These are phyloP conservation scores for Poecilia latipinna DNA, from an alignment of 2,113 vertebrate species.

Conservation along the genomic window DNA sequence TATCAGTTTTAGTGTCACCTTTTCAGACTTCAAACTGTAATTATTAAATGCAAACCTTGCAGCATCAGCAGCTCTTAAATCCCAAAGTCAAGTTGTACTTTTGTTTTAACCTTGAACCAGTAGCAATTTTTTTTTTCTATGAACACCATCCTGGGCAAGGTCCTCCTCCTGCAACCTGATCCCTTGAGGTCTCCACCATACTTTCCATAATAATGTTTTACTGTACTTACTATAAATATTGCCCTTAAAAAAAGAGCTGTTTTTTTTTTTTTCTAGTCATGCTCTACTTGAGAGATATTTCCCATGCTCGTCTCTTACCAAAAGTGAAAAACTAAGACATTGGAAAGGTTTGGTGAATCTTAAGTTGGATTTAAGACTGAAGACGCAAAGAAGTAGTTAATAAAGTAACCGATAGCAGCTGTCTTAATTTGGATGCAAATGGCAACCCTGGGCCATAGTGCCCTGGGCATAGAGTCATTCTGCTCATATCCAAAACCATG, in stretches of 20 bases:
- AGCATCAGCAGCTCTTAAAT: not conserved
- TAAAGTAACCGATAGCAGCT: not conserved
- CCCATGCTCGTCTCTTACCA: no score
- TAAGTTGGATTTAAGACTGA: not conserved
- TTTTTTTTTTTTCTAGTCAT: no score
- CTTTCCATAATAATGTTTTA: not conserved
- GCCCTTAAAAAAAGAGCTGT: no score
- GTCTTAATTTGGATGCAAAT: not conserved
- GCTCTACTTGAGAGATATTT: no score
- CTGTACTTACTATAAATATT: not conserved
- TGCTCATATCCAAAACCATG: not conserved
- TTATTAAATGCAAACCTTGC: slow-evolving; percentile 6
- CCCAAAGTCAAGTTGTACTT: slow-evolving; percentile 4
- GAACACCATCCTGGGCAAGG: not conserved
- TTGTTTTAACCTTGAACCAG: not conserved
- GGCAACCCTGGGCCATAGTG: not conserved
- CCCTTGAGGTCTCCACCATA: not conserved
- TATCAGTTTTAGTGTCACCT: not conserved
- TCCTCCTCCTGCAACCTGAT: not conserved
- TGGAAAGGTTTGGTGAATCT: not conserved
- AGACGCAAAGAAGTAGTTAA: not conserved
- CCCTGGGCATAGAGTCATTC: not conserved
- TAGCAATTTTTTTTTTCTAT: not conserved
- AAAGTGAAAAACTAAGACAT: no score
- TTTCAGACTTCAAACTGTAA: slow-evolving; percentile 7